phyloP scores from a whole-genome alignment of 2,797 vertebrate genomes.

The Gastrophryne carolinensis region DNA sequence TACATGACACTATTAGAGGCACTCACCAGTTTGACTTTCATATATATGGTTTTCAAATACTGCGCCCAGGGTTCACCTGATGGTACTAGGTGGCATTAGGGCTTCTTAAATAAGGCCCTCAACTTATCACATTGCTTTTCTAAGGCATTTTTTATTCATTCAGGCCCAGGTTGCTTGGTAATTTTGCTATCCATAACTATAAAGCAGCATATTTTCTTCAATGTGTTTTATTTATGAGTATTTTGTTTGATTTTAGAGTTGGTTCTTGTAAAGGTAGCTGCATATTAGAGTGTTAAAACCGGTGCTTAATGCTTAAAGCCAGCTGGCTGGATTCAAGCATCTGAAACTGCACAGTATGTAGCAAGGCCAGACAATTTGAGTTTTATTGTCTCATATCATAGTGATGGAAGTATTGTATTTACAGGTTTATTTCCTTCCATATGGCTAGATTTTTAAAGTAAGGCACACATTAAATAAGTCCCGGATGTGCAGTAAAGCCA shows the following conservation, averaged over 20 bases:
- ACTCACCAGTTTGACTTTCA: too few relatives aligned
- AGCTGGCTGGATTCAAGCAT: not conserved
- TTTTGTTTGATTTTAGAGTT: not conserved
- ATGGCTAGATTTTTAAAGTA: not conserved
- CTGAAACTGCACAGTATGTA: not conserved
- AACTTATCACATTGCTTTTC: too few relatives aligned
- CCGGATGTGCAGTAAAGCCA: not conserved
- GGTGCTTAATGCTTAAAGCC: not conserved
- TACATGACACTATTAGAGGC: too few relatives aligned
- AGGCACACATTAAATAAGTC: not conserved
- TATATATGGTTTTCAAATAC: too few relatives aligned
- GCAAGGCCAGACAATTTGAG: not conserved
- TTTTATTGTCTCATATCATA: not conserved
- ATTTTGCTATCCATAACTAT: not conserved
- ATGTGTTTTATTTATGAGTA: not conserved
- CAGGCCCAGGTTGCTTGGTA: too few relatives aligned
- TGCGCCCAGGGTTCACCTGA: too few relatives aligned
- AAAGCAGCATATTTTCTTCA: not conserved
- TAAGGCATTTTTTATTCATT: too few relatives aligned
- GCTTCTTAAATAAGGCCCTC: too few relatives aligned
- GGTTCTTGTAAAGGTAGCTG: not conserved
- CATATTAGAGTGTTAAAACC: not conserved
- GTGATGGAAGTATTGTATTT: not conserved
- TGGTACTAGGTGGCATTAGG: too few relatives aligned
- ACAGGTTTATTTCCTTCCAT: not conserved